Conservation (phyloP, 2,888 invertebrate genomes). For the Brachypterus glaber region DNA sequence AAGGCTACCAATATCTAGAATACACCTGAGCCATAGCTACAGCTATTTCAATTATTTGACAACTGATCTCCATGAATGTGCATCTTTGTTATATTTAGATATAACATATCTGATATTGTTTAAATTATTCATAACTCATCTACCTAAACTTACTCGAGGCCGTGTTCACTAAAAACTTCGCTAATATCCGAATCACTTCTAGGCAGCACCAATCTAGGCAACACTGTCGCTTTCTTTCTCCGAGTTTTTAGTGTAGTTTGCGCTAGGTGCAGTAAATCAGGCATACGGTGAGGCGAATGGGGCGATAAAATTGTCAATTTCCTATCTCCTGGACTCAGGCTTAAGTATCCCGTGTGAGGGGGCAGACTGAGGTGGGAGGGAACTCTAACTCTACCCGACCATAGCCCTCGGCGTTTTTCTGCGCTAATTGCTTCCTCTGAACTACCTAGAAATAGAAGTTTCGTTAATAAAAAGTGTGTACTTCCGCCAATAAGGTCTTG, state of each 20-base stretch:
- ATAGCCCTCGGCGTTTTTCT: conserved; percentile 56
- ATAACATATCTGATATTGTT: background rate
- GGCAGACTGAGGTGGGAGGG: conserved; percentile 63
- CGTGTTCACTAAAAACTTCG: conserved; percentile 55
- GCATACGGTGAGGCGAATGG: conserved; percentile 63
- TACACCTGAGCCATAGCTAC: no score
- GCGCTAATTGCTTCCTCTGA: conserved; percentile 45
- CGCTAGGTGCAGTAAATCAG: conserved; percentile 55
- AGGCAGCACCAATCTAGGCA: conserved; percentile 65
- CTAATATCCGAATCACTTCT: conserved; percentile 66
- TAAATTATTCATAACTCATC: no score
- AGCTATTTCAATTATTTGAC: no score
- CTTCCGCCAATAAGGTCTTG: conserved; percentile 8
- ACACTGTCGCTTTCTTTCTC: conserved; percentile 62
- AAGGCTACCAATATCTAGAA: no score
- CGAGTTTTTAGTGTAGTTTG: conserved; percentile 46
- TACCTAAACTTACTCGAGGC: conserved; percentile 48
- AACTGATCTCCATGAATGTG: no score
- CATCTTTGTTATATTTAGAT: background rate
- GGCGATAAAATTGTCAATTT: conserved; percentile 71
- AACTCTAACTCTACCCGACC: conserved; percentile 55
- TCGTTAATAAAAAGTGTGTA: background rate
- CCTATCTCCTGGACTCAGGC: conserved; percentile 46
- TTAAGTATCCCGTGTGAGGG: conserved; percentile 51
- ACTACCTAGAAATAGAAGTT: conserved; percentile 14